Conservation (phyloP, 92 coral and sea anemone genomes). For the Zoanthus solanderi region DNA sequence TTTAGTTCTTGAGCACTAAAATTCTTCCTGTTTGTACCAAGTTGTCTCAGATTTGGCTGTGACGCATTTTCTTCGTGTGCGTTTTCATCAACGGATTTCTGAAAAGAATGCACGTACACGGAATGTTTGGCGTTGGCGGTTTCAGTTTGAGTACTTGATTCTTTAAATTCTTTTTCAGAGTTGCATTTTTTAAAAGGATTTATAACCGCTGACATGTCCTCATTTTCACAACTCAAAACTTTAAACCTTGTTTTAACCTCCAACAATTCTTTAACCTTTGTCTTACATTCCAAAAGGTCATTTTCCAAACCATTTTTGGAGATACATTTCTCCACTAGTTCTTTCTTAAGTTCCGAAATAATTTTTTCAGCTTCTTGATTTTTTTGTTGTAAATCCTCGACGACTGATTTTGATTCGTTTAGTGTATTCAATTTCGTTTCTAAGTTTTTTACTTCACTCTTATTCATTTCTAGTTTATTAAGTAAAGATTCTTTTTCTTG, state of each 20-base stretch:
- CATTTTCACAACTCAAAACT: conserved; percentile 66
- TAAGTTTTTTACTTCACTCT: conserved; percentile 48
- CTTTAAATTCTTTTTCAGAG: conserved; percentile 20
- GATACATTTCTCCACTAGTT: conserved; percentile 75
- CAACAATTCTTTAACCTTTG: conserved; percentile 51
- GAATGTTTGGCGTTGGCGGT: neutral
- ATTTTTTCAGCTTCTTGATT: conserved; percentile 80
- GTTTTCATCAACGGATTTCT: neutral
- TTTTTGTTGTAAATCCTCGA: conserved; percentile 69
- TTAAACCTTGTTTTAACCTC: conserved; percentile 55
- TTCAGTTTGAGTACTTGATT: conserved; percentile 3
- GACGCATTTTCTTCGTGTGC: neutral
- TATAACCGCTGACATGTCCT: conserved; percentile 53
- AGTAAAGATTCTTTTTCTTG: conserved; percentile 77
- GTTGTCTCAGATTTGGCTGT: neutral
- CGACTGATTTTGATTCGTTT: conserved; percentile 51
- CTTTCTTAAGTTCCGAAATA: conserved; percentile 81
- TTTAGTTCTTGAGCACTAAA: too few species aligned
- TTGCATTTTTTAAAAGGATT: conserved; percentile 44
- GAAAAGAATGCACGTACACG: neutral
- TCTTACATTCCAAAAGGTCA: conserved; percentile 61
- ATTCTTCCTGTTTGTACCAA: neutral
- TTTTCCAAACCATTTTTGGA: conserved; percentile 66
- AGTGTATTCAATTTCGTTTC: conserved; percentile 66
- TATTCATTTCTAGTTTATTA: conserved; percentile 52